Evolutionary conservation across 2,113 vertebrate species (phyloP).

Genomic region (Oreochromis niloticus): DNA sequence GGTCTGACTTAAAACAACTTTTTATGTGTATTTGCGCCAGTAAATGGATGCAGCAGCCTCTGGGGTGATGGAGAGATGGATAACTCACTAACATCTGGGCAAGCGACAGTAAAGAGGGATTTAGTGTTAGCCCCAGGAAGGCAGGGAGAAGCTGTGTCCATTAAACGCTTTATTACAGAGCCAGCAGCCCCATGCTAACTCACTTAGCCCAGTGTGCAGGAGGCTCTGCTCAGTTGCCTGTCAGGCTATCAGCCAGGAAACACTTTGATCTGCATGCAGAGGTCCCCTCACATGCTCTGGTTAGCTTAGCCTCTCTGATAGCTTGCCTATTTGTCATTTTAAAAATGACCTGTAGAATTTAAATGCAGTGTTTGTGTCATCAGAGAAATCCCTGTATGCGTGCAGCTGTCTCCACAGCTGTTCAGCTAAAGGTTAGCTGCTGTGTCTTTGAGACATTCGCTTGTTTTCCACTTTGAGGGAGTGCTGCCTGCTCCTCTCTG

Average conservation of each 20-base stretch:
- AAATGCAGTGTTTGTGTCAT: not conserved
- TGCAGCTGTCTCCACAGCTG: not conserved
- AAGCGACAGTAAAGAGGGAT: conserved; percentile 98
- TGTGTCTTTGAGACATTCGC: not conserved
- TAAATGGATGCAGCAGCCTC: conserved; percentile 90
- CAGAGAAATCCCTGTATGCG: not conserved
- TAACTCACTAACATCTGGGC: conserved; percentile 99
- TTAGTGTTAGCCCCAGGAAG: conserved; percentile 97
- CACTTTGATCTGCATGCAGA: conserved; percentile 78
- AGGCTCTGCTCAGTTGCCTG: conserved; percentile 80
- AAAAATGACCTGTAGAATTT: not conserved
- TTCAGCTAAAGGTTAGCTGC: not conserved
- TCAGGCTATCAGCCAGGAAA: conserved; percentile 76
- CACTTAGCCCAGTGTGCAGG: conserved; percentile 86
- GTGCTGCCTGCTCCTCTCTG: not conserved
- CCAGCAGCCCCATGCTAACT: conserved; percentile 97
- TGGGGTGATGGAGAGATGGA: conserved; percentile 93
- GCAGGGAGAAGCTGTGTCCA: conserved; percentile 95
- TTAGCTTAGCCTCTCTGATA: not conserved
- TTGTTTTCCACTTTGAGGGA: not conserved
- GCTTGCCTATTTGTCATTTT: conserved; percentile 4
- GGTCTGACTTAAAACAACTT: conserved; percentile 65
- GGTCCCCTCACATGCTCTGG: not conserved
- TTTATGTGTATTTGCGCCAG: conserved; percentile 78
- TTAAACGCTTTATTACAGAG: conserved; percentile 99